Percentiles rank a stretch among this genome's conserved stretches.
These are phyloP conservation scores for Acrossocheilus fasciatus DNA, from an alignment of 2,797 vertebrate species.

Conservation along the genomic window DNA sequence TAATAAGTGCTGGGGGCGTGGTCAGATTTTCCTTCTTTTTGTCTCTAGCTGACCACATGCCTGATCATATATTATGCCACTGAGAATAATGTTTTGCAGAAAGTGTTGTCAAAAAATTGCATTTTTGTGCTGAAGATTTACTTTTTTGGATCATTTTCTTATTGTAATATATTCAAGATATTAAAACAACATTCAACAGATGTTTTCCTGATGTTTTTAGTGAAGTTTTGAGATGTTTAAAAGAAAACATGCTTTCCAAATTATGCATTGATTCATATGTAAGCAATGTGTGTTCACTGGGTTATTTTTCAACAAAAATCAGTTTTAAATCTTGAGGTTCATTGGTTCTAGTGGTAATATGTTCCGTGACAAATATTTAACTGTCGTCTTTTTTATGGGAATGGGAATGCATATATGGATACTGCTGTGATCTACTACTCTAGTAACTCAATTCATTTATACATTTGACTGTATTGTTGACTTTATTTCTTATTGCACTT, in stretches of 20 bases:
- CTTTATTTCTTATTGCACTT: background rate
- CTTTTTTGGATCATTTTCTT: background rate
- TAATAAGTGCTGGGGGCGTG: no score
- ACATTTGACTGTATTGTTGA: background rate
- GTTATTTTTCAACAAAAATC: background rate
- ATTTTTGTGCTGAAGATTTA: background rate
- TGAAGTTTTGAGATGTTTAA: background rate
- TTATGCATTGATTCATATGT: background rate
- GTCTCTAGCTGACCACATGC: no score
- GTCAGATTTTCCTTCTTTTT: no score
- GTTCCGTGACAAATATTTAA: background rate
- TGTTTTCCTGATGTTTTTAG: background rate
- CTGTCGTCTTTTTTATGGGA: background rate
- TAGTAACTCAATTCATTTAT: background rate
- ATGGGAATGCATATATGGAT: background rate
- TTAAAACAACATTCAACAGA: background rate
- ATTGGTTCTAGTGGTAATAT: background rate
- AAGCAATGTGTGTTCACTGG: background rate
- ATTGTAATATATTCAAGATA: background rate
- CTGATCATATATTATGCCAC: background rate
- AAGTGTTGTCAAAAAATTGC: background rate
- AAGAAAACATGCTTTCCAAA: background rate
- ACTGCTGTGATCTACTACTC: background rate
- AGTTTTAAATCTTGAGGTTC: background rate
- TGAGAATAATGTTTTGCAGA: background rate